phyloP scores from a whole-genome alignment of 2,113 vertebrate species.

The Erpornis zantholeuca region DNA sequence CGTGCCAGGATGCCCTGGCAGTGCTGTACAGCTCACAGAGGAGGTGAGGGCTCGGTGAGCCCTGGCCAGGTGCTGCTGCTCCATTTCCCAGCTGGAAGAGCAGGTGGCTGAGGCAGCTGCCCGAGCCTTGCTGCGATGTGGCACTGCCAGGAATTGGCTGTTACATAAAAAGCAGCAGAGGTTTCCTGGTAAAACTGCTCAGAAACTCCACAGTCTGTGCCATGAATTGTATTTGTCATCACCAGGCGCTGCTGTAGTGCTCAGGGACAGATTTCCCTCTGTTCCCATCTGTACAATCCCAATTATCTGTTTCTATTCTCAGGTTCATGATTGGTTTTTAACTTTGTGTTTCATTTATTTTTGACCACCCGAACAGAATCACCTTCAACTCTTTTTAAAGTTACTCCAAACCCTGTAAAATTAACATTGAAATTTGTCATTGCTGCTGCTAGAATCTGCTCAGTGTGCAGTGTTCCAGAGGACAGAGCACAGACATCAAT shows the following conservation, averaged over 20 bases:
- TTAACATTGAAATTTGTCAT: background rate
- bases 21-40: fast-evolving
- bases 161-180: background rate
- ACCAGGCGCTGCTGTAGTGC: fast-evolving
- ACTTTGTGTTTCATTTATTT: background rate
- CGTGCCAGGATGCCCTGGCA: background rate
- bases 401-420: background rate
- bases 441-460: background rate
- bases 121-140: background rate
- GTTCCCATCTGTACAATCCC: background rate
- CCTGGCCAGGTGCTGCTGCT: background rate
- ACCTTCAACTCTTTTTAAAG: background rate
- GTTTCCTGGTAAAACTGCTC: fast-evolving
- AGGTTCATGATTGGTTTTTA: background rate
- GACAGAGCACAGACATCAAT: background rate
- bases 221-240: fast-evolving
- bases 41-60: fast-evolving
- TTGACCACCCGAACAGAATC: background rate
- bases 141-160: background rate
- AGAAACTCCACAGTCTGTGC: fast-evolving
- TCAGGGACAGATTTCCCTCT: fast-evolving
- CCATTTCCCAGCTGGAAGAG: background rate
- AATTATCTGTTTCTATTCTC: background rate
- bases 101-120: background rate
- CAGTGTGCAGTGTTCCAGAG: background rate